Percentiles rank a stretch among this genome's conserved stretches.
Conservation (phyloP, 2,113 vertebrate species). For the Carlito syrichta region DNA sequence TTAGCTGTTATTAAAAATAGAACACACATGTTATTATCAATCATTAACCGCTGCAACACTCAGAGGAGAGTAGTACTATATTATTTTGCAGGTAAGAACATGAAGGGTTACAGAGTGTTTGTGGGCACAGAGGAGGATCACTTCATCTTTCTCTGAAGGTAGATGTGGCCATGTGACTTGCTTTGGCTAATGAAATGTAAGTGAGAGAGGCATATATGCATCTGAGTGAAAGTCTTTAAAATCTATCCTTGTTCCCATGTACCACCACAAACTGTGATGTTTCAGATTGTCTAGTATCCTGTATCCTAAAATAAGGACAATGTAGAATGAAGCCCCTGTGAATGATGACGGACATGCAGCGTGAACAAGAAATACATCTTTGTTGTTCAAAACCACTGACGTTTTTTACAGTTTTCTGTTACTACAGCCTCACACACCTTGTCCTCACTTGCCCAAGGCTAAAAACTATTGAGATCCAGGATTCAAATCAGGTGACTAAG, state of each 20-base stretch:
- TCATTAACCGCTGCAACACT: not conserved
- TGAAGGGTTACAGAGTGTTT: not conserved
- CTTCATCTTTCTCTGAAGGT: not conserved
- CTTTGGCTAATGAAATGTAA: not conserved
- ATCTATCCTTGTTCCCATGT: not conserved
- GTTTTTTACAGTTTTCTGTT: not conserved
- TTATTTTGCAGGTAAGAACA: not conserved
- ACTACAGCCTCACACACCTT: not conserved
- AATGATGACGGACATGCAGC: too few relatives aligned
- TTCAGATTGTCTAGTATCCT: not conserved
- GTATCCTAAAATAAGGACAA: not conserved
- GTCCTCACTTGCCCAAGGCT: not conserved
- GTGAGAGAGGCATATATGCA: not conserved
- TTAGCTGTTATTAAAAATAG: not conserved
- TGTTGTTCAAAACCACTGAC: not conserved
- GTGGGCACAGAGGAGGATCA: not conserved
- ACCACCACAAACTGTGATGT: not conserved
- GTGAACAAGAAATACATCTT: not conserved
- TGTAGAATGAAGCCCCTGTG: not conserved
- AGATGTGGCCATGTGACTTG: not conserved
- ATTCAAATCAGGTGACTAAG: not conserved
- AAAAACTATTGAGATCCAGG: not conserved
- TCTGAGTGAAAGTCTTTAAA: not conserved
- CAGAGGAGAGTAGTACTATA: not conserved
- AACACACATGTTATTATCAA: not conserved